Percentiles rank a stretch among this genome's conserved stretches.
phyloP scores from a whole-genome alignment of 2,113 vertebrate species.

The Pithys albifrons region DNA sequence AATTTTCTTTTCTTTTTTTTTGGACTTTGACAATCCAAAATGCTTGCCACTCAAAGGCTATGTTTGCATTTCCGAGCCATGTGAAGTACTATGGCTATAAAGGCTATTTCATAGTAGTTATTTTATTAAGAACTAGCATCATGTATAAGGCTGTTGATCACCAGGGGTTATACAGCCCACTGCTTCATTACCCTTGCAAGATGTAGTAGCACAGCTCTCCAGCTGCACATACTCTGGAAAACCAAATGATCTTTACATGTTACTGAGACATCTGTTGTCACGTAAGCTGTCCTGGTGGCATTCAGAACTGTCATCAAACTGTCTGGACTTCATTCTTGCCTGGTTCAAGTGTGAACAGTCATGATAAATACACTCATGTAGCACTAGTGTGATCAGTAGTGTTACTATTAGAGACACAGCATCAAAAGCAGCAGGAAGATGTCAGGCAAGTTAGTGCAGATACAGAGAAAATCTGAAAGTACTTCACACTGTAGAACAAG shows the following conservation, averaged over 20 bases:
- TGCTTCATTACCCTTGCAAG: slow-evolving; percentile 46
- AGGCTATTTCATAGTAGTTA: neutral
- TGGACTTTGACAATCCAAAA: neutral
- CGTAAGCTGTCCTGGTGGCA: neutral
- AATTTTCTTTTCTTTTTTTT: neutral
- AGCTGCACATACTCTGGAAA: slow-evolving; percentile 30
- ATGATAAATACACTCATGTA: neutral
- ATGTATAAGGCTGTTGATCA: slow-evolving; percentile 2
- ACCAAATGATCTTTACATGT: slow-evolving; percentile 4
- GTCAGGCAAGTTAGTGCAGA: neutral
- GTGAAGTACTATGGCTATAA: neutral
- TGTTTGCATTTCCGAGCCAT: neutral
- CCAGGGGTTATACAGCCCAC: slow-evolving; percentile 13
- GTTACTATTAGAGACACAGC: neutral
- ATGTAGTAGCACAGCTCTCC: slow-evolving; percentile 16
- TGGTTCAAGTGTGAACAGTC: neutral
- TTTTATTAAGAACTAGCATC: slow-evolving; percentile 21
- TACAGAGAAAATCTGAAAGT: neutral
- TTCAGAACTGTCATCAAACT: neutral
- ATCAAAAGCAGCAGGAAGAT: neutral
- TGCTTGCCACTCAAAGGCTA: neutral
- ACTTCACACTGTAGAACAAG: neutral
- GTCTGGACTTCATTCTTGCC: neutral
- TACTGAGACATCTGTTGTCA: slow-evolving; percentile 26
- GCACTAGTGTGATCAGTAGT: neutral